Evolutionary conservation across 1,140 invertebrate genomes (phyloP).

Genomic region (Drosophila varians): DNA sequence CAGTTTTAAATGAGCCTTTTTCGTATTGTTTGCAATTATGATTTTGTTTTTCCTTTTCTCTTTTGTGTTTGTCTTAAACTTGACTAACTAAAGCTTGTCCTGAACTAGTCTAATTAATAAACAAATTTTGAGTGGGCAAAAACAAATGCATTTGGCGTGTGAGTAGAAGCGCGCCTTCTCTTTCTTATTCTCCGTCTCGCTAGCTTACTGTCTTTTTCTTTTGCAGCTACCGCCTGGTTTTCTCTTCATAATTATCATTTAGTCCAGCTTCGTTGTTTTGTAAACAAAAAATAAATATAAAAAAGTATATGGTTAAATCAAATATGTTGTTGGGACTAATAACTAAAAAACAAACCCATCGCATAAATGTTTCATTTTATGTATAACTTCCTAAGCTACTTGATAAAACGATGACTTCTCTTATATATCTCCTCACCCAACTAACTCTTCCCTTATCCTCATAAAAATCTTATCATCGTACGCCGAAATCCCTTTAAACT

Average conservation of each 20-base stretch:
- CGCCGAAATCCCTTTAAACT: background rate
- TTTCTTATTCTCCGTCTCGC: background rate
- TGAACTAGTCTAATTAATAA: background rate
- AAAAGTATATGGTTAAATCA: background rate
- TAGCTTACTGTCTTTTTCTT: background rate
- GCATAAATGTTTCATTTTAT: slow-evolving; percentile 10
- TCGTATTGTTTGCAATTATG: no score
- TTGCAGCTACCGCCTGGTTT: background rate
- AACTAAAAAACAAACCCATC: slow-evolving; percentile 8
- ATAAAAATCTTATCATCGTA: background rate
- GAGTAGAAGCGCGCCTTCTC: background rate
- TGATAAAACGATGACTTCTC: slow-evolving; percentile 21
- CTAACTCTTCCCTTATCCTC: background rate
- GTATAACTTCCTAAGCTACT: slow-evolving; percentile 7
- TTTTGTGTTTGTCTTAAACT: background rate
- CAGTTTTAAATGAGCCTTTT: slow-evolving; percentile 12
- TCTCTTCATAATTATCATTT: background rate
- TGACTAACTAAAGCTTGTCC: slow-evolving; percentile 13
- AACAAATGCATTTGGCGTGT: slow-evolving; percentile 17
- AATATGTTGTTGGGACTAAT: background rate
- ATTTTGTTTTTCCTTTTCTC: background rate
- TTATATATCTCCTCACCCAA: background rate
- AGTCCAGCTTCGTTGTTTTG: slow-evolving; percentile 6
- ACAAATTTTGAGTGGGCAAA: slow-evolving; percentile 16
- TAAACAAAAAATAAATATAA: background rate